Conservation (phyloP, 1,140 invertebrate species). For the Habropoda laboriosa region DNA sequence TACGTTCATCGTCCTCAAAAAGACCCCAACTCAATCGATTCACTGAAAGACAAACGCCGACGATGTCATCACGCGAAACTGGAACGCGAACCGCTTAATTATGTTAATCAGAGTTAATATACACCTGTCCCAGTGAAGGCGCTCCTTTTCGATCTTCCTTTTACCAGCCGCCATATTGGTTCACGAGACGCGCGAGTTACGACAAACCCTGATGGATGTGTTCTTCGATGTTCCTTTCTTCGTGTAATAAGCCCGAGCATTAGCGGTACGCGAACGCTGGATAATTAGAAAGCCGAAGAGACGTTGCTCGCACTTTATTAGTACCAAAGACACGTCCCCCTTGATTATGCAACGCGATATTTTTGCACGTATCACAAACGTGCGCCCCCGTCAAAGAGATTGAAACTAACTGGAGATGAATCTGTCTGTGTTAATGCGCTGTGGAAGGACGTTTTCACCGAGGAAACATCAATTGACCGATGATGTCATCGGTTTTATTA, state of each 20-base stretch:
- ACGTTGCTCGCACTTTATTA: slow-evolving; percentile 49
- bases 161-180: not conserved
- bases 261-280: not conserved
- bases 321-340: slow-evolving; percentile 43
- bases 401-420: not conserved
- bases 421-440: not conserved
- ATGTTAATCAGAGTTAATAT: slow-evolving; percentile 19
- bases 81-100: not conserved
- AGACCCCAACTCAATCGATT: too few relatives aligned
- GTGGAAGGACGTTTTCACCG: not conserved
- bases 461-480: not conserved
- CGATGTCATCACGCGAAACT: not conserved
- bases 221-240: slow-evolving; percentile 12
- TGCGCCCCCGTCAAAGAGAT: too few relatives aligned
- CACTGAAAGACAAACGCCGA: not conserved
- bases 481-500: not conserved
- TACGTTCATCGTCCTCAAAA: too few relatives aligned
- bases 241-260: slow-evolving; percentile 23
- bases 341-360: slow-evolving; percentile 52
- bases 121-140: not conserved
- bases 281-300: slow-evolving; percentile 60
- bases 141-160: not conserved
- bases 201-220: slow-evolving; percentile 26
- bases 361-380: slow-evolving; percentile 26
- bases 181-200: not conserved